phyloP scores from a whole-genome alignment of 2,888 invertebrate species.

The Ectobius pallidus region DNA sequence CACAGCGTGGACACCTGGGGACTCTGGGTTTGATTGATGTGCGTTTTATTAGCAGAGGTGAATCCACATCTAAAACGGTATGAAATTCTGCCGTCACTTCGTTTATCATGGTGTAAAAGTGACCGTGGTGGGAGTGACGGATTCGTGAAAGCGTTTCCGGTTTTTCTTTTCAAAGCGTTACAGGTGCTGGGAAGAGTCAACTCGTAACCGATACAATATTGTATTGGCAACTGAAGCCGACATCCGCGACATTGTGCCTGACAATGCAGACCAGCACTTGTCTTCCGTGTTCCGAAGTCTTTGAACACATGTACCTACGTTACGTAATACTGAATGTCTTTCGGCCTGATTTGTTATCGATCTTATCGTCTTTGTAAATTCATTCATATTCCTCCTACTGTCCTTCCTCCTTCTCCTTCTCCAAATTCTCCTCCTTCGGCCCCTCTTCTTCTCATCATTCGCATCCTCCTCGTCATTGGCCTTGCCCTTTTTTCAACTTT shows the following conservation, averaged over 20 bases:
- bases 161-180: neutral
- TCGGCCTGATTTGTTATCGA: neutral
- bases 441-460: neutral
- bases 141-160: constrained; percentile 12
- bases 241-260: neutral
- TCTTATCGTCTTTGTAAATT: neutral
- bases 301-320: neutral
- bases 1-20: constrained; percentile 12
- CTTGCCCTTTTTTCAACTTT: neutral
- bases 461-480: neutral
- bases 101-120: constrained; percentile 12
- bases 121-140: neutral
- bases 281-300: neutral
- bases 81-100: constrained; percentile 20
- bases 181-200: constrained; percentile 5
- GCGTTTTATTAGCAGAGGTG: constrained; percentile 6
- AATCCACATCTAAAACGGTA: constrained; percentile 21
- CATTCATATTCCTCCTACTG: neutral
- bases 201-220: constrained; percentile 15
- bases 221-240: neutral
- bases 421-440: too few relatives aligned
- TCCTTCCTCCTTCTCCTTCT: neutral
- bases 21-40: constrained; percentile 3
- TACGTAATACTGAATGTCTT: neutral
- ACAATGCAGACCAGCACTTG: neutral